phyloP scores from a whole-genome alignment of 2,888 invertebrate species.

The Tryphoninae sp. region DNA sequence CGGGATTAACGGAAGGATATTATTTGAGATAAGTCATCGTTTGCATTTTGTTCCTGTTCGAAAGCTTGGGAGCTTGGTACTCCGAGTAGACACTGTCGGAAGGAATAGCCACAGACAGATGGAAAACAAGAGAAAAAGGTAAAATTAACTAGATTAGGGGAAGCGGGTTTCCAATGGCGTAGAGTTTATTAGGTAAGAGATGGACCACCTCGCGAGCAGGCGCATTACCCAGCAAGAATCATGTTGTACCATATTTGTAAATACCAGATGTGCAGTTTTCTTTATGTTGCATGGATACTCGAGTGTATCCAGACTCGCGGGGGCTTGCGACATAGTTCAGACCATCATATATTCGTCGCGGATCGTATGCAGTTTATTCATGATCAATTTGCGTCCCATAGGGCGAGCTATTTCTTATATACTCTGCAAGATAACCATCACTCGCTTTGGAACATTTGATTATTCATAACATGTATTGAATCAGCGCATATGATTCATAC shows the following conservation, averaged over 20 bases:
- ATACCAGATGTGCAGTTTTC: constrained; percentile 68
- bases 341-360: too few species aligned
- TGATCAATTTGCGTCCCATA: too few species aligned
- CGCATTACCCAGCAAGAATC: constrained; percentile 63
- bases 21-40: constrained; percentile 56
- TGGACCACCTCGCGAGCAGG: constrained; percentile 33
- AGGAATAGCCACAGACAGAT: neutral
- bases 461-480: too few species aligned
- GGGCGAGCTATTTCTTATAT: too few species aligned
- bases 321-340: too few species aligned
- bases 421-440: too few species aligned
- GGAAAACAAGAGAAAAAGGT: constrained; percentile 3
- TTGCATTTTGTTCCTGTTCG: constrained; percentile 39
- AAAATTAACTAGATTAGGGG: constrained; percentile 44
- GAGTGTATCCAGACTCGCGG: constrained; percentile 14
- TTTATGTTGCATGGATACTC: constrained; percentile 68
- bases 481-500: too few species aligned
- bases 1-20: constrained; percentile 57
- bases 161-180: neutral
- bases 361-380: too few species aligned
- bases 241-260: constrained; percentile 62
- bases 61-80: constrained; percentile 11
- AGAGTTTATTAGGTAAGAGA: neutral
- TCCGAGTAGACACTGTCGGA: neutral
- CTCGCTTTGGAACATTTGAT: too few species aligned